phyloP scores from a whole-genome alignment of 2,888 invertebrate species.

The Tolmerus cingulatus region DNA sequence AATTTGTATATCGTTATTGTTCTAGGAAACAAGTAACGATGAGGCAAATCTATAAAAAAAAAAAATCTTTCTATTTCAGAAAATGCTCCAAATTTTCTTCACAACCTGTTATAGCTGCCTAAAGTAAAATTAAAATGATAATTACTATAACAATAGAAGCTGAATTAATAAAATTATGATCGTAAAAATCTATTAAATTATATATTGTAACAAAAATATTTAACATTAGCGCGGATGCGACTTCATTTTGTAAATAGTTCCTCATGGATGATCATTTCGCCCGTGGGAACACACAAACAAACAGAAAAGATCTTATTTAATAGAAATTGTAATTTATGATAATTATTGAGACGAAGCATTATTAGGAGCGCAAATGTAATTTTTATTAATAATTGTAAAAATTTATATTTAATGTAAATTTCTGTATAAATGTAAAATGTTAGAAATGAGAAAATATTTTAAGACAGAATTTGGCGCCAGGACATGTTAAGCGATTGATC shows the following conservation, averaged over 20 bases:
- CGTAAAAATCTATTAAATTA: conserved; percentile 33
- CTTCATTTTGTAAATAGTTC: conserved; percentile 11
- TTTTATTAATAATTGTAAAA: conserved; percentile 7
- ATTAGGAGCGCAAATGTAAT: conserved; percentile 13
- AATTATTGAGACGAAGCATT: background rate
- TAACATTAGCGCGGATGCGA: background rate
- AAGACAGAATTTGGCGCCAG: conserved; percentile 30
- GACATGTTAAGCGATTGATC: background rate
- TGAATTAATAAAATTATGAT: conserved; percentile 41
- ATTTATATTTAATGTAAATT: conserved; percentile 49
- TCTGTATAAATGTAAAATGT: conserved; percentile 52
- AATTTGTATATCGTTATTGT: background rate
- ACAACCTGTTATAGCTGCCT: conserved; percentile 50
- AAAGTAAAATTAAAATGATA: conserved; percentile 43
- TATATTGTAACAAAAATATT: conserved; percentile 29
- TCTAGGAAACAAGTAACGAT: background rate
- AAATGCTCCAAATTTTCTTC: conserved; percentile 38
- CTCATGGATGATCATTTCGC: background rate
- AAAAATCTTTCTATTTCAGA: conserved; percentile 6
- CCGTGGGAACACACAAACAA: background rate
- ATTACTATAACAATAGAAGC: conserved; percentile 32
- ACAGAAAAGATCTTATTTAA: conserved; percentile 9
- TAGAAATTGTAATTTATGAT: conserved; percentile 29
- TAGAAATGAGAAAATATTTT: conserved; percentile 37
- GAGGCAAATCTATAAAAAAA: background rate